phyloP scores from a whole-genome alignment of 2,888 invertebrate genomes.

The Epinotia brunnichana region DNA sequence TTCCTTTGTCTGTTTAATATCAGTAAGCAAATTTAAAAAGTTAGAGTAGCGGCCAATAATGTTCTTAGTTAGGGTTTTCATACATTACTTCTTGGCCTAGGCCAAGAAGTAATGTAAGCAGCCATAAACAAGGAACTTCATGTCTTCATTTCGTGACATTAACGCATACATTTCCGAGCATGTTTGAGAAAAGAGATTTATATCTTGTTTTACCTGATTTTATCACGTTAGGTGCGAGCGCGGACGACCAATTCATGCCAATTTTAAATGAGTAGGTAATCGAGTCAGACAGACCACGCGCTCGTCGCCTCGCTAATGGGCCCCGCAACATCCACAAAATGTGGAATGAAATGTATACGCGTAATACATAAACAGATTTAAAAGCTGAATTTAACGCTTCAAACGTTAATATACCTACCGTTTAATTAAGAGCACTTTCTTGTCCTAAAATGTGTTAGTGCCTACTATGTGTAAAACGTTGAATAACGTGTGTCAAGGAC shows the following conservation, averaged over 20 bases:
- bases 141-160: too few species aligned
- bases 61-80: too few species aligned
- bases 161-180: too few species aligned
- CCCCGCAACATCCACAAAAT: constrained; percentile 19
- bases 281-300: neutral
- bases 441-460: neutral
- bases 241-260: neutral
- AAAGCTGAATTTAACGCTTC: neutral
- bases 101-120: too few species aligned
- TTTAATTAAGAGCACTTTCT: constrained; percentile 18
- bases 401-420: constrained; percentile 12
- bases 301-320: constrained; percentile 15
- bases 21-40: too few species aligned
- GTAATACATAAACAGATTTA: constrained; percentile 23
- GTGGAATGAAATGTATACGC: constrained; percentile 24
- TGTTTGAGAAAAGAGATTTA: too few species aligned
- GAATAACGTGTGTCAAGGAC: neutral
- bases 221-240: neutral
- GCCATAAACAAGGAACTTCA: too few species aligned
- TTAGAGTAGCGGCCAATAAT: too few species aligned
- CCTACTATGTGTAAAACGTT: too few species aligned
- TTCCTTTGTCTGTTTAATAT: too few species aligned
- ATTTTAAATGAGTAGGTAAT: neutral
- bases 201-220: neutral
- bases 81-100: too few species aligned